Percentiles rank a stretch among this genome's conserved stretches.
Conservation (phyloP, 2,888 invertebrate genomes). For the Tridacna gigas region DNA sequence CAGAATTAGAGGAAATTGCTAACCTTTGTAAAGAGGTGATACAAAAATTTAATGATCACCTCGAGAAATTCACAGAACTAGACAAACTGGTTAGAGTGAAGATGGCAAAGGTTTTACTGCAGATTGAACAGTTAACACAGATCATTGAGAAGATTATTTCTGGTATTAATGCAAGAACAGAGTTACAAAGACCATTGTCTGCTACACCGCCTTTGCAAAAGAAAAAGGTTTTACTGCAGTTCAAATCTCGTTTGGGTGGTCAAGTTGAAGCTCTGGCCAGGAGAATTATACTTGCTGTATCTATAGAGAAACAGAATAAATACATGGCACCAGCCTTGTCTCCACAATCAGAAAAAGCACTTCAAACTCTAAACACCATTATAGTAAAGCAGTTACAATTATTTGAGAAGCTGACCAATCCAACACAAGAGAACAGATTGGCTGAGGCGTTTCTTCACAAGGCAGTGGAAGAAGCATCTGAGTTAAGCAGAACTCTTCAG, state of each 20-base stretch:
- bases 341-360: not conserved
- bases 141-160: not conserved
- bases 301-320: slow-evolving; percentile 17
- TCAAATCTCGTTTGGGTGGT: not conserved
- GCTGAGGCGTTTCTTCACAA: slow-evolving; percentile 7
- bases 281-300: slow-evolving; percentile 20
- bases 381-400: slow-evolving; percentile 32
- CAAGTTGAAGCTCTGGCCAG: slow-evolving; percentile 16
- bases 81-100: slow-evolving; percentile 48
- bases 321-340: not conserved
- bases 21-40: slow-evolving; percentile 9
- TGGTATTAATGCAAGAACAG: not conserved
- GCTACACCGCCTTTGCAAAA: not conserved
- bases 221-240: not conserved
- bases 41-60: slow-evolving; percentile 27
- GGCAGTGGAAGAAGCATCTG: not conserved
- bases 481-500: slow-evolving; percentile 2
- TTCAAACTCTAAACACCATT: not conserved
- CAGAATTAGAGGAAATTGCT: slow-evolving; percentile 17
- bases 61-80: slow-evolving; percentile 25
- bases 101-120: slow-evolving; percentile 50
- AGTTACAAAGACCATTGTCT: not conserved
- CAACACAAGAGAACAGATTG: not conserved
- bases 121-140: slow-evolving; percentile 1
- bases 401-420: slow-evolving; percentile 16